phyloP scores from a whole-genome alignment of 2,113 vertebrate species.

The Apus apus region DNA sequence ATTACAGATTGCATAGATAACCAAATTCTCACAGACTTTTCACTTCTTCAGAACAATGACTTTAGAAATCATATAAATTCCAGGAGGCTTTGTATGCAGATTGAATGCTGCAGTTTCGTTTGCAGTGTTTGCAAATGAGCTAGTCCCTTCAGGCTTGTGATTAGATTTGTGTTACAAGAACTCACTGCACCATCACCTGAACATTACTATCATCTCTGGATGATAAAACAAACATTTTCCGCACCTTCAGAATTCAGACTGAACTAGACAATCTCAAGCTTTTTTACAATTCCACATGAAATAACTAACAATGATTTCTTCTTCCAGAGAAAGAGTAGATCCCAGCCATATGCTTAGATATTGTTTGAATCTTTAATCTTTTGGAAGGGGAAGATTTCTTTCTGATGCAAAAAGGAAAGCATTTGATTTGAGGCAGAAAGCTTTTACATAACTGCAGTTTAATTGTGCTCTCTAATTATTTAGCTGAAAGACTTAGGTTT shows the following conservation, averaged over 20 bases:
- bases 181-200: neutral
- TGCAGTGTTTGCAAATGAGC: slow-evolving; percentile 9
- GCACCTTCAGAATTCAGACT: neutral
- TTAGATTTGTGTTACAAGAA: neutral
- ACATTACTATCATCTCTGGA: neutral
- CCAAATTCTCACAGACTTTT: neutral
- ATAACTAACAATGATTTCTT: neutral
- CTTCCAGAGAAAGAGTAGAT: neutral
- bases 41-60: neutral
- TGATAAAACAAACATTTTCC: neutral
- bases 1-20: neutral
- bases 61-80: slow-evolving; percentile 7
- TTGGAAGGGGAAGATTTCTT: neutral
- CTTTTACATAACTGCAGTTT: neutral
- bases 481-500: neutral
- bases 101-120: neutral
- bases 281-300: neutral
- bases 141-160: neutral
- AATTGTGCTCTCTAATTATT: neutral
- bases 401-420: neutral
- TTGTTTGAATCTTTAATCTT: neutral
- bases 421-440: neutral
- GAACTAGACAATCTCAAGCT: neutral
- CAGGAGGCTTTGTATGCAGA: neutral
- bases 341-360: neutral